These are phyloP conservation scores for Macrosiphum euphorbiae DNA, from an alignment of 2,888 invertebrate species.

Conservation along the genomic window DNA sequence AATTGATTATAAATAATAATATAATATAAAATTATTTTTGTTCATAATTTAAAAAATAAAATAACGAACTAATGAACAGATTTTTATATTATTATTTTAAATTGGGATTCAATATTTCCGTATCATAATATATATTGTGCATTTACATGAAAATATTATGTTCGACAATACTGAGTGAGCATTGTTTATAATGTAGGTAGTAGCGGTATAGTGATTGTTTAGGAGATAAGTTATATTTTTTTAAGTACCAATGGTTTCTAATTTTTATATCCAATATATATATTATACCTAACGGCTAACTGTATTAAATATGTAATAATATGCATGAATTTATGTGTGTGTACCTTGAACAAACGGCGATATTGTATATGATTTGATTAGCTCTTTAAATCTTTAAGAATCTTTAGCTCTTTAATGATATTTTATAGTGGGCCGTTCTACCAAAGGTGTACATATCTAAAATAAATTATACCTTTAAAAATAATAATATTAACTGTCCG, in stretches of 20 bases:
- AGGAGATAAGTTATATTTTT: background rate
- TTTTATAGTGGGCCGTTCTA: constrained; percentile 2
- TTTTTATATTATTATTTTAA: background rate
- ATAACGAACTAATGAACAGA: background rate
- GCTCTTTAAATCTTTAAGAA: background rate
- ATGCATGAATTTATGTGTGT: background rate
- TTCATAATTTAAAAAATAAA: background rate
- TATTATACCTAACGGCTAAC: constrained; percentile 23
- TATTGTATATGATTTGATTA: background rate
- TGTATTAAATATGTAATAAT: constrained; percentile 41
- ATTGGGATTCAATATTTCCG: background rate
- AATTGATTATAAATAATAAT: background rate
- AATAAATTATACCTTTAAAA: background rate
- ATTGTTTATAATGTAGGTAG: background rate
- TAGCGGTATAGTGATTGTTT: background rate
- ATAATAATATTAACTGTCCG: background rate
- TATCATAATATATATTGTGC: background rate
- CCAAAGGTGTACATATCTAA: background rate
- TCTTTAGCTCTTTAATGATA: constrained; percentile 33
- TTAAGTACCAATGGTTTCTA: background rate
- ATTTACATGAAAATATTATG: background rate
- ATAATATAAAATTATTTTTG: no score
- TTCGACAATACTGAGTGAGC: background rate
- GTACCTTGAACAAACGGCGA: background rate
- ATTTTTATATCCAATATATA: background rate